These are phyloP conservation scores for Taphrorychus bicolor DNA, from an alignment of 2,888 invertebrate genomes.

Conservation along the genomic window DNA sequence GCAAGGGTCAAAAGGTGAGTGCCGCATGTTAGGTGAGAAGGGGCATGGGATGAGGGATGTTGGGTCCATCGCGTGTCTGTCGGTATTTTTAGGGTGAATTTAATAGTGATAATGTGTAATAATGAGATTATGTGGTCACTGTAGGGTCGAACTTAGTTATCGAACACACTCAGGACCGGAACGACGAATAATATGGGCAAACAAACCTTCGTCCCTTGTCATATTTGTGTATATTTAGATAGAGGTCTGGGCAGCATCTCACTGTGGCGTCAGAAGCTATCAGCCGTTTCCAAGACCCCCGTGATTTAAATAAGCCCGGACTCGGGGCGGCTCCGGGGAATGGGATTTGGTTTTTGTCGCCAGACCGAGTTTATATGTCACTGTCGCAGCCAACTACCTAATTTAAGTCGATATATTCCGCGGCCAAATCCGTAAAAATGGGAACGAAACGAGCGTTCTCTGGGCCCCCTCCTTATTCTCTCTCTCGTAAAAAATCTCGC, in stretches of 20 bases:
- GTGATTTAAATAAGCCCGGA: conserved; percentile 61
- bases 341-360: conserved; percentile 60
- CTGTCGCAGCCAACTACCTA: conserved; percentile 57
- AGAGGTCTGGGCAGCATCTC: conserved; percentile 55
- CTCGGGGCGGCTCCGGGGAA: conserved; percentile 54
- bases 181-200: not conserved
- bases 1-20: conserved; percentile 21
- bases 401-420: conserved; percentile 56
- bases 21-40: conserved; percentile 14
- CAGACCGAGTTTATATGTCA: conserved; percentile 59
- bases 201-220: conserved; percentile 39
- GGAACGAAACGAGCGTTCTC: conserved; percentile 40
- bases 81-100: conserved; percentile 25
- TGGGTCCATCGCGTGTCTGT: conserved; percentile 29
- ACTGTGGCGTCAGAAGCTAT: conserved; percentile 60
- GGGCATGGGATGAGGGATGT: conserved; percentile 20
- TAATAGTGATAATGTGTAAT: conserved; percentile 2
- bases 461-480: conserved; percentile 22
- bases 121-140: conserved; percentile 9
- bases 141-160: not conserved
- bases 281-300: conserved; percentile 58
- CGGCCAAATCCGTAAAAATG: conserved; percentile 51
- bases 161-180: not conserved
- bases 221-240: conserved; percentile 55
- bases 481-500: conserved; percentile 50